phyloP scores from a whole-genome alignment of 2,888 invertebrate species.

The Stenchaetothrips biformis region DNA sequence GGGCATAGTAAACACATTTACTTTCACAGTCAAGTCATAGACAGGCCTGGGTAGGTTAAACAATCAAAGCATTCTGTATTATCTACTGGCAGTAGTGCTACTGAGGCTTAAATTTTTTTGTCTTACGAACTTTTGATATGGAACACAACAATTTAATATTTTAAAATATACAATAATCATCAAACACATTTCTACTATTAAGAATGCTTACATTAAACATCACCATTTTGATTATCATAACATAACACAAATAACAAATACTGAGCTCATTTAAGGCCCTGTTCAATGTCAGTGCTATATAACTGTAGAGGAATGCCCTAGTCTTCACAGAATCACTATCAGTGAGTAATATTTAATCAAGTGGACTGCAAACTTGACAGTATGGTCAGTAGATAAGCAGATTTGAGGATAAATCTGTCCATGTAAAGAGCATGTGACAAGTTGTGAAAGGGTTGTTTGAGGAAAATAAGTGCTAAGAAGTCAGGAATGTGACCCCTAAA shows the following conservation, averaged over 20 bases:
- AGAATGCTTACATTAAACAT: neutral
- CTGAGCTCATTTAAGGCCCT: neutral
- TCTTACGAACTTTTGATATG: slow-evolving; percentile 4
- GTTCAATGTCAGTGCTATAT: slow-evolving; percentile 4
- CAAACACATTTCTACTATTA: neutral
- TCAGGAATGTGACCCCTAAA: neutral
- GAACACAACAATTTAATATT: slow-evolving; percentile 11
- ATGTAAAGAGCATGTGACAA: neutral
- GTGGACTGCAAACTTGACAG: neutral
- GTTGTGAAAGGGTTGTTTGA: neutral
- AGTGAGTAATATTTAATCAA: neutral
- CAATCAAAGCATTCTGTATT: neutral
- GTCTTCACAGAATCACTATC: neutral
- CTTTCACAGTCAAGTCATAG: too few species aligned
- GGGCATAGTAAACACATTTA: too few species aligned
- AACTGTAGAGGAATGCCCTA: neutral
- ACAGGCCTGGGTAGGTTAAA: neutral
- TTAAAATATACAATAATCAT: neutral
- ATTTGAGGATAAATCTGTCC: neutral
- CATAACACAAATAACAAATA: slow-evolving; percentile 13
- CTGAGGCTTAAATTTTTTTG: neutral
- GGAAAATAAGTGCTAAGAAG: neutral
- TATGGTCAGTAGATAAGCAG: neutral
- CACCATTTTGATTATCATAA: slow-evolving; percentile 15
- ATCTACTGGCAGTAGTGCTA: slow-evolving; percentile 11